Evolutionary conservation across 1,140 invertebrate genomes (phyloP).

Genomic region (Caenorhabditis latens): DNA sequence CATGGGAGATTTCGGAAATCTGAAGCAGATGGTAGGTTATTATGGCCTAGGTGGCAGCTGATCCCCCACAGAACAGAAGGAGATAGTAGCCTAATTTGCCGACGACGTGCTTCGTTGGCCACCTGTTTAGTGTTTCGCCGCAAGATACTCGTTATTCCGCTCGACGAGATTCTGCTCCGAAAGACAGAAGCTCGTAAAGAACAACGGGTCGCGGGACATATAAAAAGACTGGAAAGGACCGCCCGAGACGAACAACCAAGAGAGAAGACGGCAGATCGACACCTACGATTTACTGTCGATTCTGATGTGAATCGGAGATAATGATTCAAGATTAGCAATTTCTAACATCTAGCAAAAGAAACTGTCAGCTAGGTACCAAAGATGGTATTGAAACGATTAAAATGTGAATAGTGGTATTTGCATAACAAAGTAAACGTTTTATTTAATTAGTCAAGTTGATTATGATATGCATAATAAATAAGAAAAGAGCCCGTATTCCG

Average conservation of each 20-base stretch:
- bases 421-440: slow-evolving; percentile 19
- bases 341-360: not conserved
- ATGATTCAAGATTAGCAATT: slow-evolving; percentile 27
- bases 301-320: slow-evolving; percentile 50
- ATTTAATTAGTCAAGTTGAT: not conserved
- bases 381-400: not conserved
- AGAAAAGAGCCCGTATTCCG: not conserved
- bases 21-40: slow-evolving; percentile 38
- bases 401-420: not conserved
- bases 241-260: slow-evolving; percentile 20
- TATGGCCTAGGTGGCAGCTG: slow-evolving; percentile 49
- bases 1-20: slow-evolving; percentile 39
- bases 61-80: not conserved
- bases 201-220: slow-evolving; percentile 47
- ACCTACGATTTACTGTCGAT: slow-evolving; percentile 20
- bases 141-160: slow-evolving; percentile 20
- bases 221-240: slow-evolving; percentile 40
- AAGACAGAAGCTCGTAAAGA: slow-evolving; percentile 44
- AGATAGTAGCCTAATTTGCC: slow-evolving; percentile 42
- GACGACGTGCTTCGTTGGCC: slow-evolving; percentile 15
- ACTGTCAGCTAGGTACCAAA: slow-evolving; percentile 16
- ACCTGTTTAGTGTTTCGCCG: slow-evolving; percentile 29
- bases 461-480: not conserved
- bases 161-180: slow-evolving; percentile 35
- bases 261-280: not conserved